These are phyloP conservation scores for Poeciliopsis infans DNA, from an alignment of 2,797 vertebrate species.

Conservation along the genomic window DNA sequence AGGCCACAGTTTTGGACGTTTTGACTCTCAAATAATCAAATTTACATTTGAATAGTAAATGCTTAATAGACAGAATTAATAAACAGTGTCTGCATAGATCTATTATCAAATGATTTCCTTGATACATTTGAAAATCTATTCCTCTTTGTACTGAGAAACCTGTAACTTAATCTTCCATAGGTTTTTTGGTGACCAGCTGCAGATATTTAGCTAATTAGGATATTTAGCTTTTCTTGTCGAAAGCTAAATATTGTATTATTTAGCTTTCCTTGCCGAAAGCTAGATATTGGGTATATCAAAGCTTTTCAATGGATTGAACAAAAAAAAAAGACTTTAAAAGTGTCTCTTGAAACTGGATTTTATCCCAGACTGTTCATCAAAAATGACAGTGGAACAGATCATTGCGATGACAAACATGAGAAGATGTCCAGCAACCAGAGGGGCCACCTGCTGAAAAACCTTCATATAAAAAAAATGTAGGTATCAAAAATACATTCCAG, in stretches of 20 bases:
- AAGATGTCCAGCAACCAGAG: neutral
- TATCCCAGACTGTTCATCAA: neutral
- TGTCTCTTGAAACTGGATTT: neutral
- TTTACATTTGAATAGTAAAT: neutral
- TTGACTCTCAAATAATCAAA: neutral
- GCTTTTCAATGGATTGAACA: neutral
- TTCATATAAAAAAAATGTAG: neutral
- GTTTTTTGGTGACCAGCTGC: neutral
- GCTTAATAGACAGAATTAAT: neutral
- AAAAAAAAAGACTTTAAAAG: neutral
- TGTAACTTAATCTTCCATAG: neutral
- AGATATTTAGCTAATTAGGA: no score
- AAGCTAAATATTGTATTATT: neutral
- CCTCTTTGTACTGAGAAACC: neutral
- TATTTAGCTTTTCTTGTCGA: neutral
- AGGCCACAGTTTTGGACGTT: neutral
- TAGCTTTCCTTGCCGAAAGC: neutral
- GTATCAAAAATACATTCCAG: neutral
- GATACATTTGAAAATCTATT: neutral
- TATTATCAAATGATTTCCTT: neutral
- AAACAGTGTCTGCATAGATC: neutral
- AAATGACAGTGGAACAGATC: neutral
- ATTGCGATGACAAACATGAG: neutral
- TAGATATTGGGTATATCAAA: neutral
- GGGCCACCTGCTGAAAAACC: constrained; percentile 1